Conservation (phyloP, 1,140 invertebrate species). For the Pantala flavescens region DNA sequence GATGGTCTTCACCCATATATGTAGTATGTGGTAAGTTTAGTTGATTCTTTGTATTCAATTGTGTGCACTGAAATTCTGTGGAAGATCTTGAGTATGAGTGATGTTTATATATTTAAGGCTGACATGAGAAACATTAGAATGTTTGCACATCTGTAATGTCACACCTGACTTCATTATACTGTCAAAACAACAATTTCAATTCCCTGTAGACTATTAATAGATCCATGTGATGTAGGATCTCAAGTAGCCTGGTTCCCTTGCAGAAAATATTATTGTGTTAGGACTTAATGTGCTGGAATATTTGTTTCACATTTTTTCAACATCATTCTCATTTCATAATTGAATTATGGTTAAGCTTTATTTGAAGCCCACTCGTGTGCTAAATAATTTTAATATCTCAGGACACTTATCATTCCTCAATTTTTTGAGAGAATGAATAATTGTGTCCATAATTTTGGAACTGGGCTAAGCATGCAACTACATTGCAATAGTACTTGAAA, state of each 20-base stretch:
- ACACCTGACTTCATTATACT: slow-evolving; percentile 7
- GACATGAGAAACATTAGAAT: neutral
- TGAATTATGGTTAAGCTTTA: neutral
- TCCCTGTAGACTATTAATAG: slow-evolving; percentile 4
- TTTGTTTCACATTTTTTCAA: neutral
- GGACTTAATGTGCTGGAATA: neutral
- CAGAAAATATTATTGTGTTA: neutral
- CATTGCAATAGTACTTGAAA: slow-evolving; percentile 10
- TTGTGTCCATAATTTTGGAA: neutral
- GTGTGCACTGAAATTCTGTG: neutral
- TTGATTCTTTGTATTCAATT: neutral
- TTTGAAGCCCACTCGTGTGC: neutral
- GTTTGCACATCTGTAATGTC: neutral
- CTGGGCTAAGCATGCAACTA: neutral
- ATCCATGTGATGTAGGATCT: neutral
- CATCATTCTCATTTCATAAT: neutral
- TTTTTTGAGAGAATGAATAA: neutral
- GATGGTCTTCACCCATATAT: neutral
- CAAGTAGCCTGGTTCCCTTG: slow-evolving; percentile 2
- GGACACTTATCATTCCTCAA: neutral
- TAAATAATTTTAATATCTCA: neutral
- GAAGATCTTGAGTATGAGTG: neutral
- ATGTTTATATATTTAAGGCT: slow-evolving; percentile 3
- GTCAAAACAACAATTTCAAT: neutral
- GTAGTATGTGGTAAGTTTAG: slow-evolving; percentile 9